phyloP scores from a whole-genome alignment of 2,113 vertebrate species.

The Triplophysa siluroides region DNA sequence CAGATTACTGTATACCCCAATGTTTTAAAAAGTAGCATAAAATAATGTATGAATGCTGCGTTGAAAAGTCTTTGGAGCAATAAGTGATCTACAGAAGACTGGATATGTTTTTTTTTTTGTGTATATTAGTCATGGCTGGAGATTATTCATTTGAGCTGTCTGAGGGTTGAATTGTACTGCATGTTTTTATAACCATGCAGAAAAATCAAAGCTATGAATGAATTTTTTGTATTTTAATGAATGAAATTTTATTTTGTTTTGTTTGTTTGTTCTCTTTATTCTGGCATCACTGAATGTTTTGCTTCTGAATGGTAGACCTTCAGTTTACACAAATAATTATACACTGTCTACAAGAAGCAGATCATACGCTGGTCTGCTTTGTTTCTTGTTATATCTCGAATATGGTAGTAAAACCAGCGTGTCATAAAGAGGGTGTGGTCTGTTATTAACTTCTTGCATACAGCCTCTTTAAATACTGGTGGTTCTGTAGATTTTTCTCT shows the following conservation, averaged over 20 bases:
- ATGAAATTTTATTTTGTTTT: constrained; percentile 21
- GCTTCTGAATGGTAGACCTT: constrained; percentile 1
- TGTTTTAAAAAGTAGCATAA: constrained; percentile 16
- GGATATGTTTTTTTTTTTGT: constrained; percentile 5
- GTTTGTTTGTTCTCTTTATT: background rate
- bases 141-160: background rate
- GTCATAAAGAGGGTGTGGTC: background rate
- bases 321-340: background rate
- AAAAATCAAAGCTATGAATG: constrained; percentile 18
- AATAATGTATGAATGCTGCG: constrained; percentile 9
- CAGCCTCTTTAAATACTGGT: background rate
- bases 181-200: constrained; percentile 35
- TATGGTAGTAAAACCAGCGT: background rate
- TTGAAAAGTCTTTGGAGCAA: background rate
- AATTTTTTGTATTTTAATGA: constrained; percentile 5
- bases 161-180: constrained; percentile 14
- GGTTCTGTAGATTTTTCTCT: background rate
- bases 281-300: constrained; percentile 6
- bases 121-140: constrained; percentile 16
- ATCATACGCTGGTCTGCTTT: constrained; percentile 20
- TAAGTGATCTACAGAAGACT: background rate
- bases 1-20: constrained; percentile 11
- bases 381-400: constrained; percentile 8
- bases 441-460: background rate
- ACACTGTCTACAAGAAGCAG: constrained; percentile 26